Percentiles rank a stretch among this genome's conserved stretches.
Conservation (phyloP, 2,888 invertebrate species). For the Drosophila dives region DNA sequence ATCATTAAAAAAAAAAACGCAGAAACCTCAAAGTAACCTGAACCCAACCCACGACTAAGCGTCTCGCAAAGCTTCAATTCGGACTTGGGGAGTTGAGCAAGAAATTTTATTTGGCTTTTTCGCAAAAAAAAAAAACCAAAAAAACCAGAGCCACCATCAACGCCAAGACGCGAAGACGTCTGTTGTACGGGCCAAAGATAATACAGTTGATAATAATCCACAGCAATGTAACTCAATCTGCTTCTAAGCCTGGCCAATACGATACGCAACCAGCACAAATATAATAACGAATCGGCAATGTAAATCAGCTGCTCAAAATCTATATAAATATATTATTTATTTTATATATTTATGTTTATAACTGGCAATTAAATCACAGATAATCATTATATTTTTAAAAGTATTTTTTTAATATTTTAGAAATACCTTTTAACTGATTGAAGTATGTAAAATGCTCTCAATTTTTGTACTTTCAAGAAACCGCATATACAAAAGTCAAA, state of each 20-base stretch:
- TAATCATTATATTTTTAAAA: not conserved
- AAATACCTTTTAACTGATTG: not conserved
- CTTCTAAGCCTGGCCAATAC: conserved; percentile 69
- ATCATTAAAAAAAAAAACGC: conserved; percentile 66
- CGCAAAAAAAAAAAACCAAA: not conserved
- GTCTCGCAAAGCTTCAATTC: conserved; percentile 18
- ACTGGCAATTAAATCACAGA: not conserved
- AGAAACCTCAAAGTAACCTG: conserved; percentile 54
- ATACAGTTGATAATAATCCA: conserved; percentile 81
- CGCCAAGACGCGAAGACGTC: conserved; percentile 31
- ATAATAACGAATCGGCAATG: conserved; percentile 15
- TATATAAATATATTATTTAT: not conserved
- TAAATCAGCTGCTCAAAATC: not conserved
- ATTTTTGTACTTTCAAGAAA: not conserved
- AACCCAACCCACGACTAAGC: conserved; percentile 39
- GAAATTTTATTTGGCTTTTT: conserved; percentile 74
- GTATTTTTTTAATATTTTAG: not conserved
- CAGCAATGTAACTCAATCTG: conserved; percentile 81
- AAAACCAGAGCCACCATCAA: conserved; percentile 39
- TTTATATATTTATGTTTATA: not conserved
- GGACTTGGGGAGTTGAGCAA: conserved; percentile 25
- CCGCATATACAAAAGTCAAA: not conserved
- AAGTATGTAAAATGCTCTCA: not conserved
- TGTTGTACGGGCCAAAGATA: conserved; percentile 51
- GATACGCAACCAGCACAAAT: conserved; percentile 67